A percentile compares a stretch with the other conserved stretches of the same genome.
Conservation (phyloP, 2,888 invertebrate genomes). For the Tyria jacobaeae region DNA sequence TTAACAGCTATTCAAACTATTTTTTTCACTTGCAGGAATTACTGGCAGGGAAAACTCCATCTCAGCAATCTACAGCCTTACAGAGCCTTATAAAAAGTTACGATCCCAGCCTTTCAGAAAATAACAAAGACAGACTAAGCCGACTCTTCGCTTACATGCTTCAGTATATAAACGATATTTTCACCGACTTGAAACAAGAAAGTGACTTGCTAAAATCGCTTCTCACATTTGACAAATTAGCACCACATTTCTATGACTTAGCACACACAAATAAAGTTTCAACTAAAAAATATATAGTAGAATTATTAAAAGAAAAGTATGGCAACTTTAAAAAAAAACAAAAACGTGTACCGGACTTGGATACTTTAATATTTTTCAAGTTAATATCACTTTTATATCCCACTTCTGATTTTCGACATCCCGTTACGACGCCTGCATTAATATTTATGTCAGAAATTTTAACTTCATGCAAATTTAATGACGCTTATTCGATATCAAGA, state of each 20-base stretch:
- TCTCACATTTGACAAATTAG: constrained; percentile 85
- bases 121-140: constrained; percentile 92
- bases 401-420: constrained; percentile 96
- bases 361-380: constrained; percentile 93
- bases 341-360: constrained; percentile 88
- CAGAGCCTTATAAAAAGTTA: constrained; percentile 95
- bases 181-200: constrained; percentile 71
- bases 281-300: constrained; percentile 89
- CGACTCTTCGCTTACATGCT: constrained; percentile 91
- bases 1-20: neutral
- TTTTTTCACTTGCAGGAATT: constrained; percentile 76
- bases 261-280: constrained; percentile 90
- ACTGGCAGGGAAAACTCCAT: constrained; percentile 86
- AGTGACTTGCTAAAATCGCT: constrained; percentile 84
- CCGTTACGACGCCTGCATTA: constrained; percentile 94
- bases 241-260: constrained; percentile 89
- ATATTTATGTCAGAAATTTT: constrained; percentile 94
- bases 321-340: constrained; percentile 86
- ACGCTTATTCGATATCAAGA: constrained; percentile 89
- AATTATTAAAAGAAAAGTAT: constrained; percentile 91
- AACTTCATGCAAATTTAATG: constrained; percentile 87
- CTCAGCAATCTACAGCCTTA: constrained; percentile 90
- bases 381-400: constrained; percentile 93
- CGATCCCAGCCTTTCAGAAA: constrained; percentile 92
- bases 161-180: constrained; percentile 91